Evolutionary conservation across 2,797 vertebrate genomes (phyloP).

Genomic region (Lophura swinhoii): DNA sequence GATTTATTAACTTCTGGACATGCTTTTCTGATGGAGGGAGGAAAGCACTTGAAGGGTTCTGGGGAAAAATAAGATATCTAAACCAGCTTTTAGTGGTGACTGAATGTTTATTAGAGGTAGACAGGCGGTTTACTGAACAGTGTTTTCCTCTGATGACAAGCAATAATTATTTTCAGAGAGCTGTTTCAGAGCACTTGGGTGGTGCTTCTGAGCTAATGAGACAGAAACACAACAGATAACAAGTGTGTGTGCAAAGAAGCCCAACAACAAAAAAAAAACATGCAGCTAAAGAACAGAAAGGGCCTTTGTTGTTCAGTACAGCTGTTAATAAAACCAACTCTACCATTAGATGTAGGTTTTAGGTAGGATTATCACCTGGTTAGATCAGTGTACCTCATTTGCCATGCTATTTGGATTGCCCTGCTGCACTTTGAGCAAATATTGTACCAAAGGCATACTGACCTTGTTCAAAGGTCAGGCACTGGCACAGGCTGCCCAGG

Average conservation of each 20-base stretch:
- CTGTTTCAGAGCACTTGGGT: background rate
- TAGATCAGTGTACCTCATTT: background rate
- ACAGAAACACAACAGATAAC: background rate
- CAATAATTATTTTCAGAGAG: constrained; percentile 13
- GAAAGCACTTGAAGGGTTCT: constrained; percentile 17
- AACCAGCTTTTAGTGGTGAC: background rate
- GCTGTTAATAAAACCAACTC: background rate
- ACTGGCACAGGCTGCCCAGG: no score
- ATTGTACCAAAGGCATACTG: background rate
- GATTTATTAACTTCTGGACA: constrained; percentile 20
- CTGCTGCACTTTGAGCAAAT: background rate
- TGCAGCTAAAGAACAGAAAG: background rate
- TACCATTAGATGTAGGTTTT: background rate
- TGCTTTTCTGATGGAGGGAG: background rate
- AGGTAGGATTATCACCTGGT: background rate
- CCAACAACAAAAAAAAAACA: background rate
- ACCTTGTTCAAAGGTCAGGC: no score
- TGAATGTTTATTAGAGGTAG: background rate
- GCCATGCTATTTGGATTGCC: background rate
- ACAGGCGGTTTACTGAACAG: background rate
- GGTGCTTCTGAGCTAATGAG: constrained; percentile 17
- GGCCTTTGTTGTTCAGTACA: background rate
- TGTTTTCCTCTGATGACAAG: background rate
- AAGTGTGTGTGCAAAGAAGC: background rate
- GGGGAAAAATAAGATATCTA: constrained; percentile 21